Percentiles rank a stretch among this genome's conserved stretches.
phyloP scores from a whole-genome alignment of 1,140 invertebrate species.

The Theocolax elegans region DNA sequence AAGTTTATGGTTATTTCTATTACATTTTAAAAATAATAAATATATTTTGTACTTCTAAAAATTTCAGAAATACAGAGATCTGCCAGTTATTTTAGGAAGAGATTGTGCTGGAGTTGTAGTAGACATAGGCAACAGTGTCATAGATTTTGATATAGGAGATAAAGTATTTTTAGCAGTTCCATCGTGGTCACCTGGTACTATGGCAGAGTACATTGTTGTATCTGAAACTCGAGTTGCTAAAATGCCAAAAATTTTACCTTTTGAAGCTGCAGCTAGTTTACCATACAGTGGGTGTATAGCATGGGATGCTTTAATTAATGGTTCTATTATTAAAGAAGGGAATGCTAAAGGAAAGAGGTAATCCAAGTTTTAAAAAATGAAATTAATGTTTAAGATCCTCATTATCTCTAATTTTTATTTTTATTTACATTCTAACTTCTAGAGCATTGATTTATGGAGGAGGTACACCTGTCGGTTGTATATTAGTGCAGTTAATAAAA shows the following conservation, averaged over 20 bases:
- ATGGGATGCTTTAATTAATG: constrained; percentile 73
- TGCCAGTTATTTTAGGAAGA: constrained; percentile 75
- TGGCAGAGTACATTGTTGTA: constrained; percentile 73
- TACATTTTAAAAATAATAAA: too few relatives aligned
- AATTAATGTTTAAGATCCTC: too few relatives aligned
- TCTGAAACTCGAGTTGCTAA: constrained; percentile 70
- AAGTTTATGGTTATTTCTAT: constrained; percentile 49
- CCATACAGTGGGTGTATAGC: constrained; percentile 78
- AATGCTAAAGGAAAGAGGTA: constrained; percentile 72
- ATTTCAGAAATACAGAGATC: constrained; percentile 66
- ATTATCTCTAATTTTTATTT: too few relatives aligned
- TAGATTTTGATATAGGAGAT: constrained; percentile 73
- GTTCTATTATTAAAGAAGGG: constrained; percentile 66
- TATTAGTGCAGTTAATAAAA: constrained; percentile 77
- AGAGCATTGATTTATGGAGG: constrained; percentile 79
- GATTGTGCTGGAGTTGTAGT: constrained; percentile 77
- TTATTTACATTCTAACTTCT: constrained; percentile 28
- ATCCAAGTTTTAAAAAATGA: background rate
- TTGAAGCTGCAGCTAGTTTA: constrained; percentile 77
- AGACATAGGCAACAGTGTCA: constrained; percentile 73
- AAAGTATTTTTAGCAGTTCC: constrained; percentile 74
- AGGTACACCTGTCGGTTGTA: constrained; percentile 77
- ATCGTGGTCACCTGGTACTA: constrained; percentile 71
- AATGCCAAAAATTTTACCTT: constrained; percentile 75
- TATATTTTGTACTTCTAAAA: constrained; percentile 9